Evolutionary conservation across 2,888 invertebrate species (phyloP), one percentile per base, ranked within the genome.

Genomic region (Torymus aiolomorphi): DNA sequence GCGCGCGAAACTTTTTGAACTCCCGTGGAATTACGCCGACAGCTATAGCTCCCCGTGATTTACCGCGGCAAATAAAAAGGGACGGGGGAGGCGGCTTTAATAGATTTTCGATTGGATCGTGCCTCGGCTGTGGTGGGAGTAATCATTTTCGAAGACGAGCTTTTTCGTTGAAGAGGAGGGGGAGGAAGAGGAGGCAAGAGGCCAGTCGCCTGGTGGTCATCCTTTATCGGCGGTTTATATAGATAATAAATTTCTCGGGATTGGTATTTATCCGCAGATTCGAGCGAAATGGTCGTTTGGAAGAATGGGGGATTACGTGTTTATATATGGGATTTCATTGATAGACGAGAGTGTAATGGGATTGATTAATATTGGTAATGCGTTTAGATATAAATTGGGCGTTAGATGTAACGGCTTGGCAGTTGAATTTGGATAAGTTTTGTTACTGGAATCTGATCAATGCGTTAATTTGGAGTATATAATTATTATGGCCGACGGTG

Each of bases 61-160:
- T 72, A 81, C 69, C 62, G 42, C 49, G 20, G 61, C 24, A 24
- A 78, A 70, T 66, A 70, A 72, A 76, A 75, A 67, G 42, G 62
- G 12, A 31, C 1, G 31, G 31, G 31, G 8, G 3, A 57, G 52
- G 24, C 61, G 31, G 61, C 54, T 65, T 73, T 81, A 78, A 81
- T 81, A 57, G 78, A 57, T 81, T 76, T 76, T 76, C 81, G 63
- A 81, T 76, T 66, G 71, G 72, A 76, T 72, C 65, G 31, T 49
- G 57, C 54, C 31, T 31, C 10, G 14, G 16, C 18, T 42, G 11
- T 59, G 14, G 3, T 14, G 18, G 65, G 56, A 18, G 62, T 67
- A 71, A 71, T 79, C 59, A 79, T 79, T 79, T 75, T 59, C 31
- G 16, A 62, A 73, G 62, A 54, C 67, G 52, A 20, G 42, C 65